Evolutionary conservation across 2,113 vertebrate genomes (phyloP).

Genomic region (Blennius ocellaris): DNA sequence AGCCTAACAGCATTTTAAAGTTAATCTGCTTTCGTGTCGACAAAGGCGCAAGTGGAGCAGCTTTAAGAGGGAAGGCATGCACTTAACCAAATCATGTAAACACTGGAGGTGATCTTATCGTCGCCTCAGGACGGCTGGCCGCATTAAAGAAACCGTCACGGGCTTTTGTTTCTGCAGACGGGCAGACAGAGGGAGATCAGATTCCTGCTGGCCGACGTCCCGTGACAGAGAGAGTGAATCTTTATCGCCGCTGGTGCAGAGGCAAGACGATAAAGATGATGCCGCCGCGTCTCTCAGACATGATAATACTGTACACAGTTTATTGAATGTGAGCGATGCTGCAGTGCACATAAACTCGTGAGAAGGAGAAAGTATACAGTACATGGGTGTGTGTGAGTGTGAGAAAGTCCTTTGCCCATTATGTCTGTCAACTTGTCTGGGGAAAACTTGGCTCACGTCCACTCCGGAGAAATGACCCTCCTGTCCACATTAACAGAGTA

Average conservation of each 20-base stretch:
- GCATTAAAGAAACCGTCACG: constrained; percentile 27
- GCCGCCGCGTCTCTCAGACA: constrained; percentile 29
- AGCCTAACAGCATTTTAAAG: background rate
- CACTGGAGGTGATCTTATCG: constrained; percentile 24
- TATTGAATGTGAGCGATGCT: constrained; percentile 19
- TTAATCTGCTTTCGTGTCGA: background rate
- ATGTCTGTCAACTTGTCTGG: constrained; percentile 66
- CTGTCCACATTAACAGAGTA: constrained; percentile 34
- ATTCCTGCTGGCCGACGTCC: constrained; percentile 53
- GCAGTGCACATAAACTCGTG: constrained; percentile 2
- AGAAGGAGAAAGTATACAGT: background rate
- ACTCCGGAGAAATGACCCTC: constrained; percentile 43
- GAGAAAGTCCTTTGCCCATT: constrained; percentile 39
- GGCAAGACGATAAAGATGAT: constrained; percentile 27
- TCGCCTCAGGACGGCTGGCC: constrained; percentile 23
- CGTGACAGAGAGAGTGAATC: constrained; percentile 36
- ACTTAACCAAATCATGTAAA: constrained; percentile 33
- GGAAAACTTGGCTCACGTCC: constrained; percentile 35
- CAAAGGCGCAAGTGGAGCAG: background rate
- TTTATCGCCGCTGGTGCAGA: constrained; percentile 34
- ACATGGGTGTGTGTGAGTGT: constrained; percentile 27
- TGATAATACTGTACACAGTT: constrained; percentile 47
- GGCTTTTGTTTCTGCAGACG: constrained; percentile 24
- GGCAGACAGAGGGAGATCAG: background rate
- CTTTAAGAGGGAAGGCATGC: constrained; percentile 11